phyloP scores from a whole-genome alignment of 2,113 vertebrate genomes.

The Pao palembangensis region DNA sequence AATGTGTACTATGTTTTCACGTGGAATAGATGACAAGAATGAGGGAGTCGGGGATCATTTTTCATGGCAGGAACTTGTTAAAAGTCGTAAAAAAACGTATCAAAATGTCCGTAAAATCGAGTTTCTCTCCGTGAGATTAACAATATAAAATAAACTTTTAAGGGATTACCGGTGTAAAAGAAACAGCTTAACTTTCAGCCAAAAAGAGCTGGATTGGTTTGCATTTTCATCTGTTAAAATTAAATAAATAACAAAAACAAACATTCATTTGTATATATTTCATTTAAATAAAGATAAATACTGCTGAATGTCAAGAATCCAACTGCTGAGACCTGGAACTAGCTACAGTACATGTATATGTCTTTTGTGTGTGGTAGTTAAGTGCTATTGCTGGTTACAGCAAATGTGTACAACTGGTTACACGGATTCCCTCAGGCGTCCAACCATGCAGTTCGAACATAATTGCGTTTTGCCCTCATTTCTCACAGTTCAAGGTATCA shows the following conservation, averaged over 20 bases:
- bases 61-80: neutral
- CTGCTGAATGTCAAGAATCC: neutral
- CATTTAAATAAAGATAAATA: neutral
- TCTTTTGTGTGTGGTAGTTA: slow-evolving; percentile 47
- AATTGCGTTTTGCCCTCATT: slow-evolving; percentile 64
- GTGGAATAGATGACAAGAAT: slow-evolving; percentile 8
- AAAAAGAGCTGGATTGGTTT: too few relatives aligned
- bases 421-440: slow-evolving; percentile 49
- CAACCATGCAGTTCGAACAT: slow-evolving; percentile 51
- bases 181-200: too few relatives aligned
- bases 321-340: slow-evolving; percentile 11
- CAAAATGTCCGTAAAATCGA: too few relatives aligned
- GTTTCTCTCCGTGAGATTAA: too few relatives aligned
- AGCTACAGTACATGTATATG: slow-evolving; percentile 25
- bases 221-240: too few relatives aligned
- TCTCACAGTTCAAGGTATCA: slow-evolving; percentile 60
- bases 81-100: too few relatives aligned
- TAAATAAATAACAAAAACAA: too few relatives aligned
- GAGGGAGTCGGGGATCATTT: neutral
- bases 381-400: slow-evolving; percentile 52
- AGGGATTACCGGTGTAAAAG: neutral
- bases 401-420: slow-evolving; percentile 66
- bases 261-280: neutral
- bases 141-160: neutral
- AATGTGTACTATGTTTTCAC: slow-evolving; percentile 25